Percentiles rank a stretch among this genome's conserved stretches.
These are phyloP conservation scores for Kryptopterus vitreolus DNA, from an alignment of 2,797 vertebrate species.

Conservation along the genomic window DNA sequence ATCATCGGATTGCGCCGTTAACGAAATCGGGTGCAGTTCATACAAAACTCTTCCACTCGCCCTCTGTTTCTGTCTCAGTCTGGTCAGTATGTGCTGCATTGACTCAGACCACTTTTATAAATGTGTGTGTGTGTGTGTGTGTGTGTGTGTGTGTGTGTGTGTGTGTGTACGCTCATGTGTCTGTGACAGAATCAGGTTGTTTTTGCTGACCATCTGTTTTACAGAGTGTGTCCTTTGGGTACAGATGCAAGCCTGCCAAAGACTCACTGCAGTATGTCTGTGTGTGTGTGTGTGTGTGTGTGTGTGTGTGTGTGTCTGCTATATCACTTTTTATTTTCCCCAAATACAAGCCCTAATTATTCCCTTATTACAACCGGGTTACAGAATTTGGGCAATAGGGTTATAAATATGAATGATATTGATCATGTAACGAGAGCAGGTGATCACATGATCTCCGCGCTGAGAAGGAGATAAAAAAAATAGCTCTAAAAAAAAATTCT, in stretches of 20 bases:
- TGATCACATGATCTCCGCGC: not conserved
- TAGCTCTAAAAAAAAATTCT: not conserved
- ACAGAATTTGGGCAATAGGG: not conserved
- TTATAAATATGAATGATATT: not conserved
- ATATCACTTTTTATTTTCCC: not conserved
- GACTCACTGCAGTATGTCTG: conserved; percentile 5
- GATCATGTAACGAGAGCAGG: not conserved
- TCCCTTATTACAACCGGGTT: not conserved
- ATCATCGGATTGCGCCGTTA: not conserved
- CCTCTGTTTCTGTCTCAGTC: conserved; percentile 4
- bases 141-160: conserved; percentile 36
- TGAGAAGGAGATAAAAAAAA: not conserved
- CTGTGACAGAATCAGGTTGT: conserved; percentile 18
- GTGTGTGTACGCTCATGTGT: conserved; percentile 40
- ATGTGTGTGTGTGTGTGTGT: conserved; percentile 31
- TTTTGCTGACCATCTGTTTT: conserved; percentile 60
- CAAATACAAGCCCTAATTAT: not conserved
- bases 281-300: not conserved
- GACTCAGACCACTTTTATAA: conserved; percentile 5
- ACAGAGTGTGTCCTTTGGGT: conserved; percentile 51
- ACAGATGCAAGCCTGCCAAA: conserved; percentile 40
- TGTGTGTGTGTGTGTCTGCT: not conserved
- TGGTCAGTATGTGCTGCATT: conserved; percentile 37
- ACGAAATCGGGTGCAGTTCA: not conserved
- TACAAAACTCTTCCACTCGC: not conserved